Evolutionary conservation across 2,888 invertebrate genomes (phyloP), one percentile per base, ranked within the genome.

Genomic region (Hypselothyrea guttata): DNA sequence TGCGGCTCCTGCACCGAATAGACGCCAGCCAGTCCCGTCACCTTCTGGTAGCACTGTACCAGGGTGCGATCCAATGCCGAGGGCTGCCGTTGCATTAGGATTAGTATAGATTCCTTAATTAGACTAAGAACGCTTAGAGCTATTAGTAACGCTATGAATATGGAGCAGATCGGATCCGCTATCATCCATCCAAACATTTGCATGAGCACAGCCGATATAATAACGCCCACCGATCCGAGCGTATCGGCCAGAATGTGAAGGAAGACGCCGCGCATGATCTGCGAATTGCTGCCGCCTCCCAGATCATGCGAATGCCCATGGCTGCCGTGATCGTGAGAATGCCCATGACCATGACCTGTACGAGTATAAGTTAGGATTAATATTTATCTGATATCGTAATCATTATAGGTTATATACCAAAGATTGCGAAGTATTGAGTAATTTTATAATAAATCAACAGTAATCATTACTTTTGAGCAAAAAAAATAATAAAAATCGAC

Each of bases 151-250:
- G 98, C 95, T 76, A 99, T 99, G 78, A 98, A 97, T 93, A 99
- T 97, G 1, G 98, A 98, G 89, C 98, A 98, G 75, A 99, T 96
- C 0, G 98, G 98, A 91, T 99, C 98, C 4, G 98, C 98, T 82
- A 98, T 95, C 97, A 98, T 97, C 98, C 98, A 98, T 38, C 98
- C 98, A 90, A 98, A 99, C 91, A 93, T 93, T 87, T 96, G 94
- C 95, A 99, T 98, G 5, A 99, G 91, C 40, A 96, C 92, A 0
- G 98, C 97, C 0, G 98, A 98, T 77, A 99, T 93, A 27, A 99
- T 99, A 0, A 99, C 98, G 7, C 98, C 98, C 7, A 98, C 98
- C 55, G 98, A 98, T 1, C 98, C 98, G 7, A 99, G 91, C 0
- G 98, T 98, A 87, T 99, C 98, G 0, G 98, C 98, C 45, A 99